phyloP scores from a whole-genome alignment of 2,888 invertebrate species.

The Eupeodes luniger region DNA sequence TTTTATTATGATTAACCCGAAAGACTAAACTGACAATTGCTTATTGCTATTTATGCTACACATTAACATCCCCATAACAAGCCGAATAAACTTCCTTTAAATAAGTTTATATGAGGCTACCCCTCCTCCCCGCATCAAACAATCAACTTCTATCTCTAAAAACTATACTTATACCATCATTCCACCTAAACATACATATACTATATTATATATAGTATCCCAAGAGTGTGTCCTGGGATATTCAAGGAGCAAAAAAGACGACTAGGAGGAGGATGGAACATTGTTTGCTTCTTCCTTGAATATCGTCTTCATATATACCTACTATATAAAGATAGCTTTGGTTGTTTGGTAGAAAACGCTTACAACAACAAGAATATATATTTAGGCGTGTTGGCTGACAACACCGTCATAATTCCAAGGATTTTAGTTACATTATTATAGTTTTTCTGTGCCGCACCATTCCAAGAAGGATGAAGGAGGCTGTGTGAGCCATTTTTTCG shows the following conservation, averaged over 20 bases:
- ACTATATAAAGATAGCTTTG: no score
- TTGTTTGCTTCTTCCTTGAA: not conserved
- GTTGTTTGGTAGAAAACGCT: conserved; percentile 27
- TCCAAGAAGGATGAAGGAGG: not conserved
- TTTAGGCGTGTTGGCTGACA: conserved; percentile 38
- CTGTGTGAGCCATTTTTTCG: conserved; percentile 48
- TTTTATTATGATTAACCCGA: conserved; percentile 68
- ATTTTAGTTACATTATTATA: conserved; percentile 36
- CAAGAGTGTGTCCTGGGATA: conserved; percentile 14
- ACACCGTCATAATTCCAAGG: conserved; percentile 68
- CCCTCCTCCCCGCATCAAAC: not conserved
- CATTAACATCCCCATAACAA: conserved; percentile 49
- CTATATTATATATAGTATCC: not conserved
- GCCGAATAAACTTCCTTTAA: conserved; percentile 46
- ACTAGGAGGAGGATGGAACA: not conserved
- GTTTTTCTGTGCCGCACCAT: not conserved
- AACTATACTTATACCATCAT: not conserved
- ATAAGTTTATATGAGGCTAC: conserved; percentile 51
- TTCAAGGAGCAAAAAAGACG: not conserved
- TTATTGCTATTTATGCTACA: conserved; percentile 59
- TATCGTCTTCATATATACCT: not conserved
- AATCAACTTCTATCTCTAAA: not conserved
- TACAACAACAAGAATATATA: conserved; percentile 48
- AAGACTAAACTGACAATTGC: conserved; percentile 50
- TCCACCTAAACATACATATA: not conserved